Percentiles rank a stretch among this genome's conserved stretches.
Conservation (phyloP, 2,888 invertebrate genomes). For the Synergus laeviventris region DNA sequence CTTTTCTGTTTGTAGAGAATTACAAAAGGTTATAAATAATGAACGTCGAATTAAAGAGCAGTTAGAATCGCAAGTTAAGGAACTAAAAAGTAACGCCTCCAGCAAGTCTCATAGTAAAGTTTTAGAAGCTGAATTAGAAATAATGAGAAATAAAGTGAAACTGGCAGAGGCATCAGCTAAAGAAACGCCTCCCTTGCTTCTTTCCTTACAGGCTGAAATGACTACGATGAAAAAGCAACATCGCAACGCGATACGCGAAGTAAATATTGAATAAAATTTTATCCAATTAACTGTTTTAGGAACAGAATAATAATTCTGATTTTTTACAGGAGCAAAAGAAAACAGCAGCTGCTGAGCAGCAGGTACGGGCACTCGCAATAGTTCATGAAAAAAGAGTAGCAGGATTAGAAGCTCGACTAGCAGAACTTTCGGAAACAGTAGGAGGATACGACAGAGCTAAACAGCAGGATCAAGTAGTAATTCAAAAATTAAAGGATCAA, state of each 20-base stretch:
- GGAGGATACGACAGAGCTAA: slow-evolving; percentile 86
- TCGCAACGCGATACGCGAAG: slow-evolving; percentile 82
- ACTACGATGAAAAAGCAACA: slow-evolving; percentile 85
- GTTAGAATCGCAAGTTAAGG: slow-evolving; percentile 82
- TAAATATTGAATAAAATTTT: slow-evolving; percentile 59
- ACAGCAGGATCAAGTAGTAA: slow-evolving; percentile 84
- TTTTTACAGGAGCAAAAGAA: slow-evolving; percentile 82
- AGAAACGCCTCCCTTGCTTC: slow-evolving; percentile 80
- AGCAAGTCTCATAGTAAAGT: slow-evolving; percentile 74
- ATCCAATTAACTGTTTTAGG: background rate
- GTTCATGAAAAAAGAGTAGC: slow-evolving; percentile 88
- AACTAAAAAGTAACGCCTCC: slow-evolving; percentile 76
- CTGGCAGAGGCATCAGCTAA: slow-evolving; percentile 81
- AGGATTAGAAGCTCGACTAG: slow-evolving; percentile 84
- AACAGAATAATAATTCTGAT: slow-evolving; percentile 19
- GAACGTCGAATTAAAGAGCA: slow-evolving; percentile 87
- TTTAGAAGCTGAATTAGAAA: slow-evolving; percentile 82
- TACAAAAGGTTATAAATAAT: slow-evolving; percentile 85
- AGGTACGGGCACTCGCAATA: slow-evolving; percentile 82
- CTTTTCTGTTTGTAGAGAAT: slow-evolving; percentile 79
- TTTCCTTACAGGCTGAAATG: slow-evolving; percentile 85
- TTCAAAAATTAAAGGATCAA: slow-evolving; percentile 81
- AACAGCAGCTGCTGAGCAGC: slow-evolving; percentile 84
- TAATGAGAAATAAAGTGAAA: slow-evolving; percentile 81
- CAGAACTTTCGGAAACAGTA: slow-evolving; percentile 87